phyloP scores from a whole-genome alignment of 37 sponge, comb jelly and placozoan genomes.

The Axinella damicornis region DNA sequence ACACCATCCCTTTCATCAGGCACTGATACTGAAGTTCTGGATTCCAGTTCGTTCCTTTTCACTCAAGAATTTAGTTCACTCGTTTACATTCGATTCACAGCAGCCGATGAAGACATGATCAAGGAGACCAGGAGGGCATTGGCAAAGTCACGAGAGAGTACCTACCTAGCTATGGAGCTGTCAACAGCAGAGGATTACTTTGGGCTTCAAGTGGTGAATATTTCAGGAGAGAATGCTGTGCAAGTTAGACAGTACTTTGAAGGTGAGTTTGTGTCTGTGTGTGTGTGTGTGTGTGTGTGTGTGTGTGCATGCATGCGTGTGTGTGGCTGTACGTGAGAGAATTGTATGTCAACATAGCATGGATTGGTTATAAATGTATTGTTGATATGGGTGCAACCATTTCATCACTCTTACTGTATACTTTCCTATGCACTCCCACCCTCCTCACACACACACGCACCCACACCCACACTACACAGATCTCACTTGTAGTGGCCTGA shows the following conservation, averaged over 20 bases:
- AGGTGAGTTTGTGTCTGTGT: constrained; percentile 36
- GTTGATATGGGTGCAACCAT: background rate
- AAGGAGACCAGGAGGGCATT: constrained; percentile 51
- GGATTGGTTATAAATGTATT: too few relatives aligned
- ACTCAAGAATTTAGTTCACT: constrained; percentile 38
- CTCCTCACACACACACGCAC: too few relatives aligned
- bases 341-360: too few relatives aligned
- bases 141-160: constrained; percentile 66
- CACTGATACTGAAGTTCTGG: constrained; percentile 15
- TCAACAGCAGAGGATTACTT: constrained; percentile 60
- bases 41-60: constrained; percentile 27
- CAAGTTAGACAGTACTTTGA: constrained; percentile 64
- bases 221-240: constrained; percentile 16
- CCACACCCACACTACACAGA: constrained; percentile 28
- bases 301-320: background rate
- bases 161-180: constrained; percentile 52
- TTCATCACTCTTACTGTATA: too few relatives aligned
- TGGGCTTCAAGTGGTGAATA: constrained; percentile 23
- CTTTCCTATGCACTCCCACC: too few relatives aligned
- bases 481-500: constrained; percentile 81
- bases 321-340: too few relatives aligned
- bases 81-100: constrained; percentile 49
- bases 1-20: background rate
- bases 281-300: background rate
- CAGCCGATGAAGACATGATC: constrained; percentile 62